phyloP scores from a whole-genome alignment of 2,888 invertebrate species.

The Cosmia pyralina region DNA sequence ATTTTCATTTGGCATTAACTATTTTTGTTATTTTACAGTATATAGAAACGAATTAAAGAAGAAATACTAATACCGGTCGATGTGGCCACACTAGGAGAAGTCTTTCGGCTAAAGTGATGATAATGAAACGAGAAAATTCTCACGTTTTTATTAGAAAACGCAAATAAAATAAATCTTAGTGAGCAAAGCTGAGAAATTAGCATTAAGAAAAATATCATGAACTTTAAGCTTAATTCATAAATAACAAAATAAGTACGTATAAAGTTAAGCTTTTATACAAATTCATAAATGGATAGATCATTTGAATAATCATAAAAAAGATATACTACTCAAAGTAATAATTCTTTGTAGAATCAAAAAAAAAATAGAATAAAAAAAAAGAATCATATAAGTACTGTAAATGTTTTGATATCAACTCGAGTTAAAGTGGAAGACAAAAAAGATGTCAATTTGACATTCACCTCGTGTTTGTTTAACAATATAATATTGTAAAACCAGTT shows the following conservation, averaged over 20 bases:
- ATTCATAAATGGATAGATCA: slow-evolving; percentile 11
- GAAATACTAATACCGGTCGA: no score
- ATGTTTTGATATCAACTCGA: background rate
- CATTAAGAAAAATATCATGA: background rate
- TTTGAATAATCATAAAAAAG: slow-evolving; percentile 29
- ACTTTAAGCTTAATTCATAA: slow-evolving; percentile 18
- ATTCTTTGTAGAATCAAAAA: no score
- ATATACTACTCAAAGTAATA: slow-evolving; percentile 19
- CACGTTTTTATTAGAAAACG: background rate
- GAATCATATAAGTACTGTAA: background rate
- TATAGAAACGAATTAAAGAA: background rate
- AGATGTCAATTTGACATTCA: slow-evolving; percentile 11
- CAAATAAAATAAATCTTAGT: accelerated
- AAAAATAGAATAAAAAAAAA: no score
- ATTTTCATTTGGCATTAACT: background rate
- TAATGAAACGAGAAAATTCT: no score
- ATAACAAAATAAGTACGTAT: slow-evolving; percentile 17
- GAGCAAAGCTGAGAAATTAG: background rate
- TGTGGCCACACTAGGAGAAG: no score
- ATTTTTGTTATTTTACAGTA: background rate
- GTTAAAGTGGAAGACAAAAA: background rate
- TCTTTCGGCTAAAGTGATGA: background rate
- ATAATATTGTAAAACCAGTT: background rate
- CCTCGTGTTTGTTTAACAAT: background rate
- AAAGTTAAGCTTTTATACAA: slow-evolving; percentile 19